Percentiles rank a stretch among this genome's conserved stretches.
phyloP scores from a whole-genome alignment of 1,140 invertebrate genomes.

The Rhysida immarginata region DNA sequence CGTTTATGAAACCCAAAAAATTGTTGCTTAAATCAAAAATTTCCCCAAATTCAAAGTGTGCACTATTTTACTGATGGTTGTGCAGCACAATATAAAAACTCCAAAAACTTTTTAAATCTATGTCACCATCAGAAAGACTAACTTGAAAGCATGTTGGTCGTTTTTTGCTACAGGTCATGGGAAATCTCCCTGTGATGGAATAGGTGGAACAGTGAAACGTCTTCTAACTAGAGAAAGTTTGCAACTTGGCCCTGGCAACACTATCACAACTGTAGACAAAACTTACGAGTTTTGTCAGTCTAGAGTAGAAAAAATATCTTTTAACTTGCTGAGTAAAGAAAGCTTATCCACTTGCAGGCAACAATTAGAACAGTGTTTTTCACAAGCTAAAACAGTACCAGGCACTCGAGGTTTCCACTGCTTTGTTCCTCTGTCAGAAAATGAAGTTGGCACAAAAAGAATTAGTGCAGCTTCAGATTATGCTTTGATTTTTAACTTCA shows the following conservation, averaged over 20 bases:
- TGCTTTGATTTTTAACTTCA: neutral
- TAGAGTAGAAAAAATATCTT: neutral
- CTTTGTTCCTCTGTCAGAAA: neutral
- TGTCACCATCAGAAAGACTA: constrained; percentile 21
- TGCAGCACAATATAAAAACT: constrained; percentile 26
- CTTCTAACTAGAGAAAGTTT: neutral
- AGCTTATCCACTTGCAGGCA: neutral
- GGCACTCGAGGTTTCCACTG: neutral
- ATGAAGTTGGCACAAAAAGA: neutral
- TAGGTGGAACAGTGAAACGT: constrained; percentile 6
- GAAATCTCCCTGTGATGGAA: constrained; percentile 21
- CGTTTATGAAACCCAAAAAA: constrained; percentile 14
- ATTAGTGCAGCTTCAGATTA: neutral
- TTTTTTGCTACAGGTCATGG: constrained; percentile 24
- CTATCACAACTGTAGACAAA: neutral
- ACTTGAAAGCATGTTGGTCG: constrained; percentile 19
- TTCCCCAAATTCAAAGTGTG: constrained; percentile 16
- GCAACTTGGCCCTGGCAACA: neutral
- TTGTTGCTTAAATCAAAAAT: neutral
- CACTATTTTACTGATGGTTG: constrained; percentile 23
- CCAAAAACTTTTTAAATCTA: constrained; percentile 23
- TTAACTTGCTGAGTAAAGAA: neutral
- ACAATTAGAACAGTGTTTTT: neutral
- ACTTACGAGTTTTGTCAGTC: neutral
- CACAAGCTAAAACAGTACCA: neutral